Conservation (phyloP, 2,113 vertebrate genomes). For the Boulengeromyrus knoepffleri region DNA sequence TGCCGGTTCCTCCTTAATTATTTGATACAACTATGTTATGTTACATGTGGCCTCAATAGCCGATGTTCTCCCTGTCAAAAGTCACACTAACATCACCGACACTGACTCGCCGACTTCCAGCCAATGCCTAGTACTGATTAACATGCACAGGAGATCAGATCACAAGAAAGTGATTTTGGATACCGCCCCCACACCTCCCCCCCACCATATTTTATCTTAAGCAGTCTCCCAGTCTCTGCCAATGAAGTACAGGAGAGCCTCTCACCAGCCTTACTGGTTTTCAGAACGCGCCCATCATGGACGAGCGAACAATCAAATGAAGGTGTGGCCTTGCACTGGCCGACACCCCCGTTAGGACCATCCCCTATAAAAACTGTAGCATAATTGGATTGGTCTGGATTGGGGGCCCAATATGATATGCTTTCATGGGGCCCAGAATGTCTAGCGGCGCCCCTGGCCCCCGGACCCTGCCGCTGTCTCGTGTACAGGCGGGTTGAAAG, state of each 20-base stretch:
- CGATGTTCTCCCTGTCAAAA: neutral
- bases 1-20: neutral
- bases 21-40: neutral
- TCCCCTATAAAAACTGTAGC: neutral
- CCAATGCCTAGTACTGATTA: neutral
- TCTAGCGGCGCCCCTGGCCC: neutral
- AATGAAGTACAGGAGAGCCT: neutral
- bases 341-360: slow-evolving; percentile 24
- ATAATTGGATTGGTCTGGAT: neutral
- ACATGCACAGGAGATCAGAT: neutral
- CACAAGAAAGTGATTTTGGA: neutral
- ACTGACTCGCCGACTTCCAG: neutral
- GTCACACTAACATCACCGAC: neutral
- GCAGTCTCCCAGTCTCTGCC: neutral
- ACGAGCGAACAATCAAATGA: neutral
- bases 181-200: neutral
- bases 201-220: neutral
- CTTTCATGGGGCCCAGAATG: neutral
- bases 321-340: slow-evolving; percentile 24
- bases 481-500: slow-evolving; percentile 40
- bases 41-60: neutral
- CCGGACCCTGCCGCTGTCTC: slow-evolving; percentile 25
- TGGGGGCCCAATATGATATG: neutral
- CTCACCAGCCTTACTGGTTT: neutral
- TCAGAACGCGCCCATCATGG: neutral